Evolutionary conservation across 2,888 invertebrate species (phyloP).

Genomic region (Oscheius sp.): DNA sequence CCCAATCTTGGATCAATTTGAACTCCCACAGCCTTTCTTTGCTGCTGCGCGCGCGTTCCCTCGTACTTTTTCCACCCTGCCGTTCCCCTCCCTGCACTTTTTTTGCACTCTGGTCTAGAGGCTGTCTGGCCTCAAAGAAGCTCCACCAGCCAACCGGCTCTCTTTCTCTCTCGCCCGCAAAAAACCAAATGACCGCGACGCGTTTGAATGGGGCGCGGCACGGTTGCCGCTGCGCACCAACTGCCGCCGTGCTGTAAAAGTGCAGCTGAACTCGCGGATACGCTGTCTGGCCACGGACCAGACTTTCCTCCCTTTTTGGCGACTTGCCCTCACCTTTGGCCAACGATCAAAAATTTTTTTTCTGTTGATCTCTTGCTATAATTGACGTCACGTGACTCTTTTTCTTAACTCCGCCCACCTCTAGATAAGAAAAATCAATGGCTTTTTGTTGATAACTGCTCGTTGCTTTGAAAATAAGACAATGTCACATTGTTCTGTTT

Average conservation of each 20-base stretch:
- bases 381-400: neutral
- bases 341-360: constrained; percentile 29
- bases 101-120: constrained; percentile 10
- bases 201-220: neutral
- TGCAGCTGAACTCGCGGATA: constrained; percentile 7
- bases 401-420: neutral
- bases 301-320: neutral
- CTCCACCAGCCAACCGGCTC: constrained; percentile 13
- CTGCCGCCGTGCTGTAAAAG: constrained; percentile 19
- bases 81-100: constrained; percentile 16
- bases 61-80: neutral
- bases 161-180: neutral
- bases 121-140: constrained; percentile 22
- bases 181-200: constrained; percentile 4
- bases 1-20: too few relatives aligned
- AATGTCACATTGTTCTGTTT: neutral
- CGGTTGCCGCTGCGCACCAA: constrained; percentile 14
- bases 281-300: constrained; percentile 6
- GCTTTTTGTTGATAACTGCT: neutral
- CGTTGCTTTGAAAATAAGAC: neutral
- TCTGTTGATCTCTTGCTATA: constrained; percentile 2
- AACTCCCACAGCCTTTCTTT: neutral
- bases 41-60: neutral
- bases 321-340: constrained; percentile 17
- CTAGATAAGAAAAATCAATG: neutral